Conservation (phyloP, 2,113 vertebrate genomes). For the cattle (Bos taurus) region DNA sequence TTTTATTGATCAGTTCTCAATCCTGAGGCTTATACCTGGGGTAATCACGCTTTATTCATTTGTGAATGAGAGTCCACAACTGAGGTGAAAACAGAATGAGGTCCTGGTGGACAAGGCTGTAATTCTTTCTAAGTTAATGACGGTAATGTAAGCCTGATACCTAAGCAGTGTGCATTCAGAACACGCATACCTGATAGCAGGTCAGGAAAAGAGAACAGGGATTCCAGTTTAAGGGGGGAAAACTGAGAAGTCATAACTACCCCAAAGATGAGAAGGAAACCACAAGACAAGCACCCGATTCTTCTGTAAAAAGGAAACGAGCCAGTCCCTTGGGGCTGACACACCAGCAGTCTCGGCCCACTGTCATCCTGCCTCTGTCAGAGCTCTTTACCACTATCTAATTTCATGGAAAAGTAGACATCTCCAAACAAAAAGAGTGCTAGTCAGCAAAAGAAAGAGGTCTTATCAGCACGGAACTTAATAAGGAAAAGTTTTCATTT, state of each 20-base stretch:
- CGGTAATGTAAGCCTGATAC: background rate
- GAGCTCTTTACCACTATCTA: background rate
- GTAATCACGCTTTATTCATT: background rate
- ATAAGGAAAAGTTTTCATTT: background rate
- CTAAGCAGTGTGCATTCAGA: background rate
- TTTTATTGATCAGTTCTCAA: background rate
- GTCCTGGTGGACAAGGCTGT: background rate
- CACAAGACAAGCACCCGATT: background rate
- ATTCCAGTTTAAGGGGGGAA: background rate
- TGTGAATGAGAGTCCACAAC: background rate
- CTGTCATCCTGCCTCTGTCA: background rate
- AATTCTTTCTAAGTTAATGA: background rate
- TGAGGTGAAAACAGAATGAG: background rate
- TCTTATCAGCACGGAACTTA: background rate
- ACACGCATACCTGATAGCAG: background rate
- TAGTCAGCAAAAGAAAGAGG: background rate
- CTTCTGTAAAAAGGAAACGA: background rate
- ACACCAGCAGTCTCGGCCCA: background rate
- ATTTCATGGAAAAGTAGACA: background rate
- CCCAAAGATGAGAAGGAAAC: background rate
- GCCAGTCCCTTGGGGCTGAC: background rate
- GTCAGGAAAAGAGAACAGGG: background rate
- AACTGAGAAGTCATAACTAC: background rate
- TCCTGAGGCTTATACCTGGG: background rate
- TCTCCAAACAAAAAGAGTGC: background rate